Evolutionary conservation across 1,140 invertebrate genomes (phyloP).

Genomic region (Copidosoma floridanum): DNA sequence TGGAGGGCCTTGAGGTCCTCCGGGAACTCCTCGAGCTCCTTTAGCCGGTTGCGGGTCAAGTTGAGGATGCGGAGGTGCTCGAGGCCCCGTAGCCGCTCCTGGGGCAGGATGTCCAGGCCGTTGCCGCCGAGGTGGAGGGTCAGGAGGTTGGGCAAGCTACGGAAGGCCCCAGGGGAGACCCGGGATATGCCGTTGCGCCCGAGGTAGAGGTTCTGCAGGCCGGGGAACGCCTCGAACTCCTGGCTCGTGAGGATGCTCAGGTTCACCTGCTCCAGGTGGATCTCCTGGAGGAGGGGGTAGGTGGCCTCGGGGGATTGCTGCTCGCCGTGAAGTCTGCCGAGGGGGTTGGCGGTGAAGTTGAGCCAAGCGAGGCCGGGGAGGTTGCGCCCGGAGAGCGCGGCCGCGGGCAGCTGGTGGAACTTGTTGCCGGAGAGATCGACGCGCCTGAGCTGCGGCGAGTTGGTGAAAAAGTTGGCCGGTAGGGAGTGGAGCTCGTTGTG

Average conservation of each 20-base stretch:
- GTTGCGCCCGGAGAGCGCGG: conserved; percentile 72
- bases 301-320: conserved; percentile 61
- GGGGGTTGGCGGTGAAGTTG: conserved; percentile 79
- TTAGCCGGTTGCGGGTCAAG: conserved; percentile 77
- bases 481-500: conserved; percentile 73
- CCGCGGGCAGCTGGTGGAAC: conserved; percentile 78
- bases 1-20: conserved; percentile 73
- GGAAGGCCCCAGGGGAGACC: conserved; percentile 83
- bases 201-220: conserved; percentile 72
- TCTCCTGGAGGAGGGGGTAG: conserved; percentile 74
- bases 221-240: conserved; percentile 84
- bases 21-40: conserved; percentile 81
- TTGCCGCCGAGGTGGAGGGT: conserved; percentile 81
- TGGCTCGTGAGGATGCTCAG: conserved; percentile 81
- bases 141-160: conserved; percentile 71
- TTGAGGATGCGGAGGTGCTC: conserved; percentile 72
- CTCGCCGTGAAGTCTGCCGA: conserved; percentile 71
- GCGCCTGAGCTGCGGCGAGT: conserved; percentile 67
- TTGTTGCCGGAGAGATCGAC: conserved; percentile 80
- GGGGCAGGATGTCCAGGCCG: conserved; percentile 78
- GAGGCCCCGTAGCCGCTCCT: conserved; percentile 80
- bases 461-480: conserved; percentile 77
- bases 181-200: conserved; percentile 74
- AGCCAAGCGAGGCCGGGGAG: conserved; percentile 71
- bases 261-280: conserved; percentile 80